These are phyloP conservation scores for Gavia stellata DNA, from an alignment of 2,113 vertebrate genomes.

Conservation along the genomic window DNA sequence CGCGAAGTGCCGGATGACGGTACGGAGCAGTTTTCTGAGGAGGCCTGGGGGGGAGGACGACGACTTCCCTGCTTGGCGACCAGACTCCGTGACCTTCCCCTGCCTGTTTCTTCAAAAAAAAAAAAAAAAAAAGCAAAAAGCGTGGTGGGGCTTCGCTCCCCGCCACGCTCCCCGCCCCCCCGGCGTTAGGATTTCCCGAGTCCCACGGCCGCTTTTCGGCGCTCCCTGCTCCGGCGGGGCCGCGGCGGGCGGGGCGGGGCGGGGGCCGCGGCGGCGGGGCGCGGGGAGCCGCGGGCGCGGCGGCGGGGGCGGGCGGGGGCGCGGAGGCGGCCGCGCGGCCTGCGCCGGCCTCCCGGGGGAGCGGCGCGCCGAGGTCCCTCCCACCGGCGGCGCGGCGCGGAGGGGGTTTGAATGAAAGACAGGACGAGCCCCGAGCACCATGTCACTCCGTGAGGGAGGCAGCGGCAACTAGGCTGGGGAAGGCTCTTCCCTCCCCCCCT, in stretches of 20 bases:
- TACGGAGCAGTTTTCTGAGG: background rate
- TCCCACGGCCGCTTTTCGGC: background rate
- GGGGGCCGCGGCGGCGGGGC: background rate
- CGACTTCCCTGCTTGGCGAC: background rate
- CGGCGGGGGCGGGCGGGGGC: background rate
- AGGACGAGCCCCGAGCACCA: conserved; percentile 82
- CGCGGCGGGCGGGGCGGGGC: background rate
- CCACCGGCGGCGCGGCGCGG: conserved; percentile 83
- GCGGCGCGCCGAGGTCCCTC: conserved; percentile 82
- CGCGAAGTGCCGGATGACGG: background rate
- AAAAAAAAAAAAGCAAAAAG: no score
- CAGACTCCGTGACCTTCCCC: background rate
- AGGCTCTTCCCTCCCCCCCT: background rate
- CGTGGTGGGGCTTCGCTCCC: background rate
- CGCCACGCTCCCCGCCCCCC: background rate
- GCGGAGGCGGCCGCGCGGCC: conserved; percentile 77
- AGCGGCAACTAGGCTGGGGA: conserved; percentile 70
- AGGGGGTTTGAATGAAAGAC: conserved; percentile 81
- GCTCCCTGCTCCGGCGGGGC: background rate
- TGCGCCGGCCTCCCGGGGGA: conserved; percentile 82
- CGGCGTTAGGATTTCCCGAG: background rate
- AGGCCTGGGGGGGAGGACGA: background rate
- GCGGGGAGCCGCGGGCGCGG: background rate
- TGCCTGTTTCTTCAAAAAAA: background rate
- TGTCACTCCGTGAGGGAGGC: conserved; percentile 84